These are phyloP conservation scores for Fulica atra DNA, from an alignment of 2,113 vertebrate genomes.

Conservation along the genomic window DNA sequence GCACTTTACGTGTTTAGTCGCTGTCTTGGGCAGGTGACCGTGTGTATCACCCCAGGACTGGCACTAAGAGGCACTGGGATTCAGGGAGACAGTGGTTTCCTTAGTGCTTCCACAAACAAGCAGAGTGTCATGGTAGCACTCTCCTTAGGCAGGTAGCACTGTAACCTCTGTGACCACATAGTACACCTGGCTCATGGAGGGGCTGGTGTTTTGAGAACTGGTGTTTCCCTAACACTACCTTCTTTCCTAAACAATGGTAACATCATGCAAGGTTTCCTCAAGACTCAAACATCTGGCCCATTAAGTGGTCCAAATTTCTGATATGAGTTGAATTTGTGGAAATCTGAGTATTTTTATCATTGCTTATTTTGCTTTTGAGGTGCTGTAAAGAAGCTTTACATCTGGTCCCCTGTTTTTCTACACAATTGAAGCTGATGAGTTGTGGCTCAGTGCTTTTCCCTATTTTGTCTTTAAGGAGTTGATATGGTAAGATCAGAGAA, in stretches of 20 bases:
- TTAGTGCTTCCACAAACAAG: neutral
- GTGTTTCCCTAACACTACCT: neutral
- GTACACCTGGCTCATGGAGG: rapidly evolving
- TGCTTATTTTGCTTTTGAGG: neutral
- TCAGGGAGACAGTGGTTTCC: neutral
- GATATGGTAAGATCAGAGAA: neutral
- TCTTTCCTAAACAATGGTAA: neutral
- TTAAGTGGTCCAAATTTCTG: neutral
- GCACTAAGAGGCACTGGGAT: neutral
- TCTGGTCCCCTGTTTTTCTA: neutral
- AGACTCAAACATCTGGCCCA: neutral
- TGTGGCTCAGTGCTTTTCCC: neutral
- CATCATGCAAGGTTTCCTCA: neutral
- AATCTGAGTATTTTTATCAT: neutral
- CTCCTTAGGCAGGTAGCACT: neutral
- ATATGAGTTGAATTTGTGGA: neutral
- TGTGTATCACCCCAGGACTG: neutral
- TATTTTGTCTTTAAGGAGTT: neutral
- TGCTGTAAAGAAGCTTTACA: neutral
- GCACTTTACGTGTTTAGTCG: neutral
- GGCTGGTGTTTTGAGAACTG: neutral
- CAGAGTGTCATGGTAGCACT: neutral
- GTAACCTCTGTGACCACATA: rapidly evolving
- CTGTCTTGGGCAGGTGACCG: neutral
- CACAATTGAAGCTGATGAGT: neutral